Base-by-base conservation (phyloP, 2,797 vertebrate species). In the Crocidura indochinensis region DNA sequence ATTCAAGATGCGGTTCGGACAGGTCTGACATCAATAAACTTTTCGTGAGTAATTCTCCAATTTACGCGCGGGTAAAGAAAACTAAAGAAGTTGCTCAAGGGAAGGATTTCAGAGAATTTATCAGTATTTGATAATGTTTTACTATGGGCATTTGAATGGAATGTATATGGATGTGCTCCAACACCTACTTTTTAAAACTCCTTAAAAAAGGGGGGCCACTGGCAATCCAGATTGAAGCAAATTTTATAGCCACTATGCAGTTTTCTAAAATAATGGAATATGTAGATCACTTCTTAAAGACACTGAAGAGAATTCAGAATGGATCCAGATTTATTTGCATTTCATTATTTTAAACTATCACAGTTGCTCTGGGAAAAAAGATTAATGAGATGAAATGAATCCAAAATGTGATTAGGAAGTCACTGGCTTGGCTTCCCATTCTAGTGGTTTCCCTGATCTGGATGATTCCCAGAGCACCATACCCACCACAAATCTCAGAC, bases 181-280 rank as follows among this genome's bases (percentile, higher is more conserved):
- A 67, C 69, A 51, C 47, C 12, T 29, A 67, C 15, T 47, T 10
- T 26, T 7, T 69, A 72, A 56, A 51, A 10, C 6, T 47, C 44
- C 85, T 73, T 19, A 44, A 27, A 38, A 62, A 71, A 27, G 53
- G 8, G 53, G 20, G 31, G 10, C 9, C 29, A 46, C 60, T 89
- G 79, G 24, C 38, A 62, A 17, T 79, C 64, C 85, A 76, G n/a
- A 71, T 29, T 73, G 22, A 87, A 92, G 80, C 49, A 82, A 75
- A 92, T 62, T 86, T 65, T 22, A 62, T 68, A 68, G 4, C 46
- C 81, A 49, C 11, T 60, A 26, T 77, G 10, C 62, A 51, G 77
- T 81, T 69, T 84, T 91, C 79, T 81, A n/a, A 92, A 68, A 75
- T 47, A 93, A 88, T 90, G 67, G 84, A 82, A 84, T 31, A 88